A percentile compares a stretch with the other conserved stretches of the same genome.
Evolutionary conservation across 2,113 vertebrate genomes (phyloP).

Genomic region (Dipodomys spectabilis): DNA sequence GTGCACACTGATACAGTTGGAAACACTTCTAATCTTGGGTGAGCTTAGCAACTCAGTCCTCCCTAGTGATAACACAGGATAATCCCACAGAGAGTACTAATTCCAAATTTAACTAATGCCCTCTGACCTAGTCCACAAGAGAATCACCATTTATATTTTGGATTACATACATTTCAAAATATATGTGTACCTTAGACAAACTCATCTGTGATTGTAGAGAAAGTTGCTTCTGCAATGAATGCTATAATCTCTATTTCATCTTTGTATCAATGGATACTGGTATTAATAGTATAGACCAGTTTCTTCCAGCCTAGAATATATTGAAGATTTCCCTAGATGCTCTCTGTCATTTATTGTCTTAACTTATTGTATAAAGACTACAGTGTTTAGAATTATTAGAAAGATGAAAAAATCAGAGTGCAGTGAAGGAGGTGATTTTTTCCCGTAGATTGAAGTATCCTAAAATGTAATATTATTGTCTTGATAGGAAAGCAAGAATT

Average conservation of each 20-base stretch:
- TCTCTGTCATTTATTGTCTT: constrained; percentile 15
- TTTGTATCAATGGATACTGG: neutral
- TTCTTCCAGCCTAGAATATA: neutral
- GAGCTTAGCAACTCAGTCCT: constrained; percentile 48
- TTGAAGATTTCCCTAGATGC: neutral
- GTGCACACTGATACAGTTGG: constrained; percentile 56
- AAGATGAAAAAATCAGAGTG: neutral
- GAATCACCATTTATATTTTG: constrained; percentile 52
- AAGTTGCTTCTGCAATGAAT: neutral
- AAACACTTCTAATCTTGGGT: constrained; percentile 51
- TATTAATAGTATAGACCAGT: neutral
- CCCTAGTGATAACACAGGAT: constrained; percentile 12
- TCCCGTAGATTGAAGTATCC: neutral
- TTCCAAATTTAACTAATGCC: constrained; percentile 29
- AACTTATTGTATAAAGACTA: neutral
- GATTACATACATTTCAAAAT: constrained; percentile 46
- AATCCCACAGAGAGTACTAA: constrained; percentile 40
- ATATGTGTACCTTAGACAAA: constrained; percentile 19
- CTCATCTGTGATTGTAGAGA: neutral
- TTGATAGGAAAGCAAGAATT: neutral
- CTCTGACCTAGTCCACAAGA: neutral
- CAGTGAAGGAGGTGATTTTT: neutral
- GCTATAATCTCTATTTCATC: neutral
- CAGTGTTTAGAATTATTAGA: constrained; percentile 9
- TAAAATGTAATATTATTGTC: neutral